These are phyloP conservation scores for Ariopsis seemanni DNA, from an alignment of 2,113 vertebrate species.

Conservation along the genomic window DNA sequence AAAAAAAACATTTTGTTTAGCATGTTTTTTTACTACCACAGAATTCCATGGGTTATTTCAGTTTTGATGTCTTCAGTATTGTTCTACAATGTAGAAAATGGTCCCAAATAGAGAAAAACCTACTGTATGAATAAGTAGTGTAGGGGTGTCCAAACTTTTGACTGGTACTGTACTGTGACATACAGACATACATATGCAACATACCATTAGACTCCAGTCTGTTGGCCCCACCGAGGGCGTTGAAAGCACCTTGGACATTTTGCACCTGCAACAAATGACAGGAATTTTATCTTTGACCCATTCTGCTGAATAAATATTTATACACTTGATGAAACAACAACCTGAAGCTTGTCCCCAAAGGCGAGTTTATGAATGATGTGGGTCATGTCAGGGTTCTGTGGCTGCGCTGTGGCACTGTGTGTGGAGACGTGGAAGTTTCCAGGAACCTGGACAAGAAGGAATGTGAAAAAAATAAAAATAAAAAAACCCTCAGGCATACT, in stretches of 20 bases:
- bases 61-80: no score
- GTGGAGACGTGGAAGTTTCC: constrained; percentile 98
- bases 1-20: no score
- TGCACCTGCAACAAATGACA: constrained; percentile 75
- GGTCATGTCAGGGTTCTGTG: constrained; percentile 96
- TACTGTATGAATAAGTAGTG: no score
- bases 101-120: no score
- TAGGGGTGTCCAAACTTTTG: no score
- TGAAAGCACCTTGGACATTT: constrained; percentile 92
- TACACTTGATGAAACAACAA: constrained; percentile 48
- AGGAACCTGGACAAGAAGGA: constrained; percentile 79
- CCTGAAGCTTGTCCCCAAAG: constrained; percentile 93
- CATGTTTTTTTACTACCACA: no score
- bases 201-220: constrained; percentile 90
- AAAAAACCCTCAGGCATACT: not conserved
- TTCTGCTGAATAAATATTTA: not conserved
- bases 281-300: not conserved
- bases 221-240: constrained; percentile 90
- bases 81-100: no score
- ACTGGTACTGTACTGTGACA: no score
- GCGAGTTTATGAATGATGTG: constrained; percentile 92
- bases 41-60: no score
- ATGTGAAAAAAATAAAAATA: not conserved
- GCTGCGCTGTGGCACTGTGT: constrained; percentile 96
- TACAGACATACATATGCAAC: constrained; percentile 59